phyloP scores from a whole-genome alignment of 2,888 invertebrate genomes.

The Netelia melanura region DNA sequence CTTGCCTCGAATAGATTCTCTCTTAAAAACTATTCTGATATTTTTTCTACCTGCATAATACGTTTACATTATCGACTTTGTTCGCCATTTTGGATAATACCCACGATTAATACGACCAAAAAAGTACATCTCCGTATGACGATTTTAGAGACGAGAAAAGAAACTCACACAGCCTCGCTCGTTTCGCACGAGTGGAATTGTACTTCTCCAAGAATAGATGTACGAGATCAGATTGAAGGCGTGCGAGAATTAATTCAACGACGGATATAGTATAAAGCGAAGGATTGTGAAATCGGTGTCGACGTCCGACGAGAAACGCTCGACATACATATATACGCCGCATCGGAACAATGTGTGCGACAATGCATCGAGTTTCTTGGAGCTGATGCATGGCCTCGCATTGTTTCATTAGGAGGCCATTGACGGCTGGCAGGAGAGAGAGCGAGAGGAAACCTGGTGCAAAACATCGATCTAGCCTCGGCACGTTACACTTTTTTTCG shows the following conservation, averaged over 20 bases:
- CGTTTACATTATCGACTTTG: too few species aligned
- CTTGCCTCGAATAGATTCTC: too few species aligned
- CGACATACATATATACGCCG: constrained; percentile 13
- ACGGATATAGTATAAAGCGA: constrained; percentile 28
- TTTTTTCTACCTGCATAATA: too few species aligned
- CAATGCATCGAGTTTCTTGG: constrained; percentile 57
- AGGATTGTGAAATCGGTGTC: constrained; percentile 56
- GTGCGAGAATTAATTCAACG: constrained; percentile 16
- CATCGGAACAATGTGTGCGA: constrained; percentile 37
- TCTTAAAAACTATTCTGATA: too few species aligned
- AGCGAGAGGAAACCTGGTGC: constrained; percentile 46
- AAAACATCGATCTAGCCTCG: constrained; percentile 46
- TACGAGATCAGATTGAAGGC: not conserved
- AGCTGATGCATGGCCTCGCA: constrained; percentile 65
- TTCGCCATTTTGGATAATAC: not conserved
- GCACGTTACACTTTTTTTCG: constrained; percentile 29
- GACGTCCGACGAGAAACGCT: constrained; percentile 39
- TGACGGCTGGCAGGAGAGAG: constrained; percentile 64
- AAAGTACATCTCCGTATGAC: not conserved
- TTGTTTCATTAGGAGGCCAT: constrained; percentile 76
- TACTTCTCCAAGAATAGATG: not conserved
- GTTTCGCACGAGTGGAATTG: not conserved
- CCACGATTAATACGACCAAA: not conserved
- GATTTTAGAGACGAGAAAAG: too few species aligned
- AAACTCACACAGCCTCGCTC: too few species aligned